Conservation (phyloP, 2,888 invertebrate species). For the Clostera curtula region DNA sequence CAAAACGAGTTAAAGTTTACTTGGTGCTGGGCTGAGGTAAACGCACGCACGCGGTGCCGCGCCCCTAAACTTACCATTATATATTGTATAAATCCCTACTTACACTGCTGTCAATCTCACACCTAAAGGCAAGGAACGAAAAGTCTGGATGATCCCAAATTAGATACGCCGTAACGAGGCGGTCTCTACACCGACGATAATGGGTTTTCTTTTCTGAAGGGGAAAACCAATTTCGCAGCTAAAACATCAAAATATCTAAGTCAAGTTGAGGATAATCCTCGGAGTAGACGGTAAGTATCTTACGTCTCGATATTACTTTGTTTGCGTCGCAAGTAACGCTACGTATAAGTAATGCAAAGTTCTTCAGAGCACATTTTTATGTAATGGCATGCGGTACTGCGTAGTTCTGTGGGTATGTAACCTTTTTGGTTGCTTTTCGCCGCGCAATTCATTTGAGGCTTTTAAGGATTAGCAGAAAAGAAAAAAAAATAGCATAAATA, state of each 20-base stretch:
- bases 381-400: too few species aligned
- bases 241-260: slow-evolving; percentile 61
- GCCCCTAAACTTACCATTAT: slow-evolving; percentile 32
- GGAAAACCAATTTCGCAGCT: slow-evolving; percentile 58
- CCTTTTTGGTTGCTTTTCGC: too few species aligned
- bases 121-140: slow-evolving; percentile 39
- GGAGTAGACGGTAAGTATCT: slow-evolving; percentile 46
- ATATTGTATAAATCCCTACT: slow-evolving; percentile 40
- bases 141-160: slow-evolving; percentile 59
- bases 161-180: slow-evolving; percentile 52
- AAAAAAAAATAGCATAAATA: too few species aligned
- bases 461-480: too few species aligned
- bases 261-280: slow-evolving; percentile 52
- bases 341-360: too few species aligned
- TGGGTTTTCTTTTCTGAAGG: slow-evolving; percentile 52
- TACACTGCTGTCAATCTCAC: slow-evolving; percentile 45
- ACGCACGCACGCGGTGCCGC: slow-evolving; percentile 25
- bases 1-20: too few species aligned
- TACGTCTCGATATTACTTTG: slow-evolving; percentile 44
- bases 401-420: too few species aligned
- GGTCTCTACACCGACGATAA: slow-evolving; percentile 42
- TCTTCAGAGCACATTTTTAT: too few species aligned
- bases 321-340: slow-evolving; percentile 27
- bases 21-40: too few species aligned
- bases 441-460: too few species aligned